Conservation (phyloP, 2,797 vertebrate species). For the Pseudochaenichthys georgianus region DNA sequence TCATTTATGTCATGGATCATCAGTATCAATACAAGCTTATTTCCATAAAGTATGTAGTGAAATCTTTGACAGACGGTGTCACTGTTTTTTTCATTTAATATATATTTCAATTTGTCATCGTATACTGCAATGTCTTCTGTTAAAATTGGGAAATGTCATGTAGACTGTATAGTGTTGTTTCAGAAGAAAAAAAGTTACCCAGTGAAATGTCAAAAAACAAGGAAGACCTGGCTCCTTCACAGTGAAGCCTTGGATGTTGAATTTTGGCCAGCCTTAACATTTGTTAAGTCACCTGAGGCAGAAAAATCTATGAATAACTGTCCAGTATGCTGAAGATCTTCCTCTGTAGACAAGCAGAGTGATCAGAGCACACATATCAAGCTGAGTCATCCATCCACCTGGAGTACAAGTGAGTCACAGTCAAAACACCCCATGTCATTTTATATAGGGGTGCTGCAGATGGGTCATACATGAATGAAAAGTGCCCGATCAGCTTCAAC, state of each 20-base stretch:
- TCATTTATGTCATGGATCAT: too few species aligned
- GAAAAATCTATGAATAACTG: constrained; percentile 37
- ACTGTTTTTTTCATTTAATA: too few species aligned
- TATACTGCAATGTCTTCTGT: too few species aligned
- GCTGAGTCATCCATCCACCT: neutral
- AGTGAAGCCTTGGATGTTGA: constrained; percentile 19
- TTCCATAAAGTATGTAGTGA: too few species aligned
- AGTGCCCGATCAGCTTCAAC: neutral
- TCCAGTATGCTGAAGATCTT: constrained; percentile 10
- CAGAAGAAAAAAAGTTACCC: too few species aligned
- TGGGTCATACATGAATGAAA: neutral
- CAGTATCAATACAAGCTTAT: too few species aligned
- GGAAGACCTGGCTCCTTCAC: constrained; percentile 26
- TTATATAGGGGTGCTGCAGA: neutral
- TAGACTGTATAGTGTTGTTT: too few species aligned
- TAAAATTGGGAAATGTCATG: too few species aligned
- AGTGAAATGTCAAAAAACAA: neutral
- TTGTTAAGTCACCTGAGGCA: constrained; percentile 19
- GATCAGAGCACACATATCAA: constrained; percentile 11
- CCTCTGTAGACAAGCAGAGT: neutral
- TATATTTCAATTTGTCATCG: too few species aligned
- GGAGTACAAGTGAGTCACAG: neutral
- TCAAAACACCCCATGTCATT: neutral
- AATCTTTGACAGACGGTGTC: too few species aligned
- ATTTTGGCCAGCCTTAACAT: neutral